A percentile compares a stretch with the other conserved stretches of the same genome.
Conservation (phyloP, 2,888 invertebrate species). For the Isotomurus palustris region DNA sequence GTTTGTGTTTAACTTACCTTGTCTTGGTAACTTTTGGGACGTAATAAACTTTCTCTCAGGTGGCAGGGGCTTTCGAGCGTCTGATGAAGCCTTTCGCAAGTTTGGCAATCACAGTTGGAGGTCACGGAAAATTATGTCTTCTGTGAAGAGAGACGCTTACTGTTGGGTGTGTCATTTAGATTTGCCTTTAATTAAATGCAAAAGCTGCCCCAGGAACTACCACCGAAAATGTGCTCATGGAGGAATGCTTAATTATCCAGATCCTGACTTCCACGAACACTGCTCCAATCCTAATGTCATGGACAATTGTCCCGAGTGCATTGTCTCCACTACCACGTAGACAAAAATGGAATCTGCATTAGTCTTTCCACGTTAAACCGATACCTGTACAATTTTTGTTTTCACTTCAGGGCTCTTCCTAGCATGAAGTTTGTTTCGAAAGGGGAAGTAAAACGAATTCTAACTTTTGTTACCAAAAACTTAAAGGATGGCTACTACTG, state of each 20-base stretch:
- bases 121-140: background rate
- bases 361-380: no score
- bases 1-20: no score
- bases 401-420: background rate
- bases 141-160: conserved; percentile 2
- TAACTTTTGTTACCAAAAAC: background rate
- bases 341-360: background rate
- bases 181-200: conserved; percentile 21
- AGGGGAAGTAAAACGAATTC: conserved; percentile 1
- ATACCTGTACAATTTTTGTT: background rate
- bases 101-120: background rate
- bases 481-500: conserved; percentile 9
- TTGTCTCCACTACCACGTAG: conserved; percentile 21
- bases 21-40: no score
- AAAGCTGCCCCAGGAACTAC: conserved; percentile 20
- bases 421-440: conserved; percentile 2
- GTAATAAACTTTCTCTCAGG: background rate
- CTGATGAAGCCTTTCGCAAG: background rate
- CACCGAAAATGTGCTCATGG: conserved; percentile 24
- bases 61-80: background rate
- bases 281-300: conserved; percentile 26
- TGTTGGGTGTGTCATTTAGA: conserved; percentile 25
- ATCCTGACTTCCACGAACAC: conserved; percentile 16
- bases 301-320: conserved; percentile 25
- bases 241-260: conserved; percentile 27